Evolutionary conservation across 1,140 invertebrate genomes (phyloP).

Genomic region (Panagrolaimus sp.): DNA sequence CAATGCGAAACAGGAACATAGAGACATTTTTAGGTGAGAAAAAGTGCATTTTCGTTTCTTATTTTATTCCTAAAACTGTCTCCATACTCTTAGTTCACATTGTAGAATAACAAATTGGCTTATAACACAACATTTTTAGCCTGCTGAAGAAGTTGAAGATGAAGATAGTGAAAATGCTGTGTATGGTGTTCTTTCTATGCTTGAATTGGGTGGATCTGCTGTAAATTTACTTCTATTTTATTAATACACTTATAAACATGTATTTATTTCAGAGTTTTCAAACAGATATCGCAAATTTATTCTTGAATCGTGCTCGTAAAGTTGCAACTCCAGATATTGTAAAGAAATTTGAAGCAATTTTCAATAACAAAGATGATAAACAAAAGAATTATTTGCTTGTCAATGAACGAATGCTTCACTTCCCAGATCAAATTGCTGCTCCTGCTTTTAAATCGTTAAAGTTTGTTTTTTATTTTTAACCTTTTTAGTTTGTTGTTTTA

Average conservation of each 20-base stretch:
- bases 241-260: constrained; percentile 6
- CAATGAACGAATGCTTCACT: constrained; percentile 47
- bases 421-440: constrained; percentile 46
- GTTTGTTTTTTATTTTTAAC: constrained; percentile 20
- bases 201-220: constrained; percentile 28
- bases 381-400: constrained; percentile 27
- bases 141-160: constrained; percentile 39
- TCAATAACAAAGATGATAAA: background rate
- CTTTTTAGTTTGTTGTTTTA: background rate
- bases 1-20: too few relatives aligned
- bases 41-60: too few relatives aligned
- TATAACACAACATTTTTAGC: too few relatives aligned
- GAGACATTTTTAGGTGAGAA: too few relatives aligned
- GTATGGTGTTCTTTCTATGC: constrained; percentile 42
- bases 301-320: constrained; percentile 39
- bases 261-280: constrained; percentile 30
- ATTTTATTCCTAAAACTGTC: too few relatives aligned
- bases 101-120: too few relatives aligned
- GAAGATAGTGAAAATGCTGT: constrained; percentile 37
- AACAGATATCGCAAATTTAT: constrained; percentile 29
- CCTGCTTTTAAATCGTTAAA: constrained; percentile 36
- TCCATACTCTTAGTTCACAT: too few relatives aligned
- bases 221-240: constrained; percentile 25
- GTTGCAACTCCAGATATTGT: constrained; percentile 25
- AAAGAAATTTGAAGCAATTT: constrained; percentile 29